These are phyloP conservation scores for Macroramphosus scolopax DNA, from an alignment of 2,797 vertebrate species.

Conservation along the genomic window DNA sequence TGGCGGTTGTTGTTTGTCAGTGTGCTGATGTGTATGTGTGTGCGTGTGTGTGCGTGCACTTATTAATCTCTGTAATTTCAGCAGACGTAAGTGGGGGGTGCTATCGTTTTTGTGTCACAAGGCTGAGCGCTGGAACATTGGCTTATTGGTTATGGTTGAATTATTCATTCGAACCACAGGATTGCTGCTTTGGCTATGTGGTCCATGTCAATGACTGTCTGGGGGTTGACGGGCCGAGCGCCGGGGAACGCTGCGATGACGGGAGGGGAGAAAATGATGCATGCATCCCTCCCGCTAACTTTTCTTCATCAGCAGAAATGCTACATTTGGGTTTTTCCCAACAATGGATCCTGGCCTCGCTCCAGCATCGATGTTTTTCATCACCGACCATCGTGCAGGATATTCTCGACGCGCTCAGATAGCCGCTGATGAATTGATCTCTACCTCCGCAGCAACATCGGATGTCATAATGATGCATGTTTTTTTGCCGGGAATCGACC, in stretches of 20 bases:
- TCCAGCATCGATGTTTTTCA: conserved; percentile 40
- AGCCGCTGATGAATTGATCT: conserved; percentile 60
- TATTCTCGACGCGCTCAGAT: conserved; percentile 38
- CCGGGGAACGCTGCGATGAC: conserved; percentile 24
- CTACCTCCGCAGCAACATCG: conserved; percentile 21
- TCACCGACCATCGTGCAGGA: conserved; percentile 32
- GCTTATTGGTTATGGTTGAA: conserved; percentile 73
- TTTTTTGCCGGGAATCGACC: conserved; percentile 40
- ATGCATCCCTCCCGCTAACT: conserved; percentile 32
- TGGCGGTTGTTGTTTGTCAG: conserved; percentile 61
- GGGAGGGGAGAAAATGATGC: conserved; percentile 51
- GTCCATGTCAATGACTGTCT: conserved; percentile 60
- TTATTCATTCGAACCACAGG: conserved; percentile 67
- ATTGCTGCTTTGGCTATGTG: conserved; percentile 58
- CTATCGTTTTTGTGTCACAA: conserved; percentile 70
- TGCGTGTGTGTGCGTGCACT: conserved; percentile 38
- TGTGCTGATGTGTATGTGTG: conserved; percentile 13
- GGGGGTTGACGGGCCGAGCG: conserved; percentile 31
- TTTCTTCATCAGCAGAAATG: conserved; percentile 61
- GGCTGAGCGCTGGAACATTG: conserved; percentile 48
- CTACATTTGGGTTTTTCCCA: conserved; percentile 28
- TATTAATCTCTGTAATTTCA: conserved; percentile 75
- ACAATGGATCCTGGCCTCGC: too few relatives aligned
- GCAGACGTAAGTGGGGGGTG: conserved; percentile 59
- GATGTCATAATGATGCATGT: conserved; percentile 48